These are phyloP conservation scores for Toxotes chatareus DNA, from an alignment of 2,113 vertebrate genomes.

Conservation along the genomic window DNA sequence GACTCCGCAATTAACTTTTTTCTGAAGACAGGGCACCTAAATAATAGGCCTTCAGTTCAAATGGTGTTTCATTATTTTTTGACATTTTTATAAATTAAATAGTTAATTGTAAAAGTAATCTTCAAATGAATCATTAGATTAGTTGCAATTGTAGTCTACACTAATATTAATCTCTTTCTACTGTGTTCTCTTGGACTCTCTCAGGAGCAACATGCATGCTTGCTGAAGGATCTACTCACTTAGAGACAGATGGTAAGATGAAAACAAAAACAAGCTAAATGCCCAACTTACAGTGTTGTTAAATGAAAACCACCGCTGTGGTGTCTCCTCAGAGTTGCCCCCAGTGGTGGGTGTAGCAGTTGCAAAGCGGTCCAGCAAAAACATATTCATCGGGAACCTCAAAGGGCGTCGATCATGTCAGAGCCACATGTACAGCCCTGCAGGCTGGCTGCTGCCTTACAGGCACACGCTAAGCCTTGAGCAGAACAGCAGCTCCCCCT, in stretches of 20 bases:
- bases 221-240: conserved; percentile 66
- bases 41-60: too few species aligned
- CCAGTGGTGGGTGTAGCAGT: conserved; percentile 85
- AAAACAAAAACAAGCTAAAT: not conserved
- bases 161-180: not conserved
- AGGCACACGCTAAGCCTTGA: conserved; percentile 77
- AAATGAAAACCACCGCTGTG: not conserved
- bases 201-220: conserved; percentile 80
- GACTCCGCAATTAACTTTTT: too few species aligned
- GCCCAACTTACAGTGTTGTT: not conserved
- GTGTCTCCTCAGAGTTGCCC: conserved; percentile 80
- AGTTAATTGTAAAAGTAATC: not conserved
- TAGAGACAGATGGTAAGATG: conserved; percentile 79
- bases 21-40: too few species aligned
- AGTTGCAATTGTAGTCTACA: not conserved
- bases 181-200: conserved; percentile 27
- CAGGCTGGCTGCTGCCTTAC: conserved; percentile 89
- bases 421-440: conserved; percentile 88
- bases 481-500: conserved; percentile 78
- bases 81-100: not conserved
- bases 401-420: conserved; percentile 90
- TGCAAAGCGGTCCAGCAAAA: conserved; percentile 84
- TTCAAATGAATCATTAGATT: not conserved
- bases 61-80: not conserved
- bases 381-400: conserved; percentile 83